A percentile compares a stretch with the other conserved stretches of the same genome.
Conservation (phyloP, 2,888 invertebrate species). For the Aromia moschata region DNA sequence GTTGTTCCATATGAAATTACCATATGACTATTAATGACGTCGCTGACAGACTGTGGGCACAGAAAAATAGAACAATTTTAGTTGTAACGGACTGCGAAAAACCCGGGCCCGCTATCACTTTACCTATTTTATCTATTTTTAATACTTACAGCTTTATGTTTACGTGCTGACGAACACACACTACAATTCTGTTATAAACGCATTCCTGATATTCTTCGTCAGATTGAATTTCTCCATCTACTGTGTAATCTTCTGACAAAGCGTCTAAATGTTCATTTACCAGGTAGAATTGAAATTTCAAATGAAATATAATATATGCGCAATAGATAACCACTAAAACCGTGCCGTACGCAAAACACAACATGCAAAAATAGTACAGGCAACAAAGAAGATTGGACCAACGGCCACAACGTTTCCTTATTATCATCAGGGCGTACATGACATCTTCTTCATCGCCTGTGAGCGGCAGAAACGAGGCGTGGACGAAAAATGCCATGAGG, state of each 20-base stretch:
- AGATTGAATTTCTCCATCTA: neutral
- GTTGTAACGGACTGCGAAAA: no score
- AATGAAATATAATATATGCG: constrained; percentile 5
- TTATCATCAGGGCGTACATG: constrained; percentile 6
- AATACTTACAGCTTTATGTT: constrained; percentile 5
- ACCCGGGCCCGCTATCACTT: no score
- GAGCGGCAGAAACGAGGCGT: constrained; percentile 3
- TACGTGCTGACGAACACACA: constrained; percentile 3
- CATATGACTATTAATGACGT: no score
- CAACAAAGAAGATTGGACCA: constrained; percentile 5
- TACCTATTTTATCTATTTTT: no score
- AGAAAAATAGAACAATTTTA: no score
- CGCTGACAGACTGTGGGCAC: no score
- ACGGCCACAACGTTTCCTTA: neutral
- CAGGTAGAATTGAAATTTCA: constrained; percentile 11
- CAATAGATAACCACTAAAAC: neutral
- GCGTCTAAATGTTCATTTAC: constrained; percentile 3
- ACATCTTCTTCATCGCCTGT: constrained; percentile 5
- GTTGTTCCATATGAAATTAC: no score
- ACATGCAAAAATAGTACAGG: constrained; percentile 3
- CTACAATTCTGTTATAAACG: constrained; percentile 1
- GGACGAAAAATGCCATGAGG: neutral
- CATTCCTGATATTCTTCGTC: neutral
- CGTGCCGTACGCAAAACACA: constrained; percentile 1
- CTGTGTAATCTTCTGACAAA: constrained; percentile 7